Base-by-base conservation (phyloP, 2,888 invertebrate species). In the Caenorhabditis uteleia region DNA sequence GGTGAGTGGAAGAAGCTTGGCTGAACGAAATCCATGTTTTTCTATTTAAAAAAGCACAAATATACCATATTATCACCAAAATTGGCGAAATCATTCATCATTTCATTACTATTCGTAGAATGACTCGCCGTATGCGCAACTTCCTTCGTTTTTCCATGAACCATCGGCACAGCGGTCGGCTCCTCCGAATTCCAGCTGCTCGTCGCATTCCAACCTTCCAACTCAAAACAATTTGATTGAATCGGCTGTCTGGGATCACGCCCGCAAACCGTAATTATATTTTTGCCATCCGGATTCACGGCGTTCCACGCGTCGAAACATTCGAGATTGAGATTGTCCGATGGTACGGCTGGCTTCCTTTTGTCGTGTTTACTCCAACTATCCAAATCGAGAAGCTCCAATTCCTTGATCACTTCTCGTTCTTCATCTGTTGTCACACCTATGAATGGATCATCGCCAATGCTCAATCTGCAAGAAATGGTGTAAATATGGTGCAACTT, bases 371-470 rank as follows among this genome's bases (percentile, higher is more conserved):
- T n/a, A n/a, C n/a, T 38, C 65, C 65, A 65, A 26, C 44, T 46
- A 25, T 65, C 65, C 36, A 65, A 44, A 39, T 65, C 65, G 12
- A 65, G 49, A 12, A 58, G 51, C 23, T 65, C 65, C 12, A 65
- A 33, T 50, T 65, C 65, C 43, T 59, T 54, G n/a, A 65, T 59
- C 33, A 65, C 58, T 16, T 59, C 58, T n/a, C 20, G 18, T 33
- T 64, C 64, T 21, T 65, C 61, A 46, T 57, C 50, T 43, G 44
- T 57, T 6, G 60, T 43, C 8, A 57, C 58, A 14, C 67, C 61
- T 18, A 67, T 44, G 21, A 67, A 67, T 25, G 67, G 67, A 25
- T 67, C 67, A 43, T 50, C 48, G 6, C 57, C 56, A 31, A 57
- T 48, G 16, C 57, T 61, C 21, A 57, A 39, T 31, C 67, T 67